Evolutionary conservation across 2,888 invertebrate genomes (phyloP), one percentile per base, ranked within the genome.

Genomic region (Drosophila demipolita): DNA sequence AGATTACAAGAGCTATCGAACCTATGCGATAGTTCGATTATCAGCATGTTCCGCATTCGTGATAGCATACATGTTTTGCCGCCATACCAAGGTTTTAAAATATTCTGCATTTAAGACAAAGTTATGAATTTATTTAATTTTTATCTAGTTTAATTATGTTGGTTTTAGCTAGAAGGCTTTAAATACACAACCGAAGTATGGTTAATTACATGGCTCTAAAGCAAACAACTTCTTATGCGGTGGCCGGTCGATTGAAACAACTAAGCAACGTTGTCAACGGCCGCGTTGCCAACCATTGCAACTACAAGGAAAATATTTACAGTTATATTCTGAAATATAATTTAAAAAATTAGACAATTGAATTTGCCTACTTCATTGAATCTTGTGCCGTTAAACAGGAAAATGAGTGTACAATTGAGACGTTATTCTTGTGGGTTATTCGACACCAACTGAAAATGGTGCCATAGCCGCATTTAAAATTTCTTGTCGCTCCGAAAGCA

Each of bases 401-500:
- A 15, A 20, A 32, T 6, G 15, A 32, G 40, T 8, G 6, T 1
- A 3, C 32, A 32, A 29, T 32, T 32, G 20, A 57, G 32, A 50
- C 17, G 3, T 23, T 17, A 15, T 15, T 42, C 1, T n/a, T 42
- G 4, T 20, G 9, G 4, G 0, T 55, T 63, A 20, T 48, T 66
- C 33, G 7, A n/a, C 9, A 48, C n/a, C 20, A 3, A 4, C n/a
- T n/a, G 73, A 20, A 52, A 74, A 75, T 1, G 70, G 68, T 49
- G 91, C 89, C 32, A 93, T 66, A 50, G 93, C 93, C 15, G 78
- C 80, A 0, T 90, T 79, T 2, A 95, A 81, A 38, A 94, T 93
- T 54, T 93, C 92, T 9, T 95, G 93, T 58, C 95, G 94, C 7
- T 93, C 91, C 74, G 94, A 93, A 5, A 95, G 83, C 1, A 93